A percentile compares a stretch with the other conserved stretches of the same genome.
phyloP scores from a whole-genome alignment of 35 echinoderm and acorn worm genomes.

The Eucidaris tribuloides region DNA sequence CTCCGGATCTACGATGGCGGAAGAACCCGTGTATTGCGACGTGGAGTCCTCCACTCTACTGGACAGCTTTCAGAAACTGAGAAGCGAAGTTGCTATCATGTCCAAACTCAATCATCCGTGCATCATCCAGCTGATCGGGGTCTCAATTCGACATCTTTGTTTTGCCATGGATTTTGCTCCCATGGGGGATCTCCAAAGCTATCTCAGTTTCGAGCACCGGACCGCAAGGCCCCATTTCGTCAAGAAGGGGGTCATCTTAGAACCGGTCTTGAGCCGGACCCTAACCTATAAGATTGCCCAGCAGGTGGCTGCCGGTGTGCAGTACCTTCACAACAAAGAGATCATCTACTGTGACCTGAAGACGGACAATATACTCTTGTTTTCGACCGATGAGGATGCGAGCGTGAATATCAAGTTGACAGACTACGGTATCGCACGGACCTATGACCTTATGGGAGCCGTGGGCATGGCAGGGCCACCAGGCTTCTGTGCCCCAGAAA shows the following conservation, averaged over 20 bases:
- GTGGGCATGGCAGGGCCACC: constrained; percentile 47
- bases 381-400: constrained; percentile 30
- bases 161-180: constrained; percentile 81
- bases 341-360: constrained; percentile 75
- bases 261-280: constrained; percentile 13
- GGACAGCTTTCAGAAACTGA: constrained; percentile 41
- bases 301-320: constrained; percentile 47
- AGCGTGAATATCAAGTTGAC: constrained; percentile 60
- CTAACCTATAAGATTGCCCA: constrained; percentile 66
- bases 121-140: constrained; percentile 50
- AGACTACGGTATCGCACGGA: constrained; percentile 70
- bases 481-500: constrained; percentile 78
- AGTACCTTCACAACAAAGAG: constrained; percentile 50
- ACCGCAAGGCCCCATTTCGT: background rate
- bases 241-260: background rate
- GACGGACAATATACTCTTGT: constrained; percentile 72
- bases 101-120: constrained; percentile 46
- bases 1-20: background rate
- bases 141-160: constrained; percentile 49
- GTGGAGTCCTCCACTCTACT: constrained; percentile 10
- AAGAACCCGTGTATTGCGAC: background rate
- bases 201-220: constrained; percentile 7
- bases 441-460: constrained; percentile 26
- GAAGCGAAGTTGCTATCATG: constrained; percentile 66
- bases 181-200: constrained; percentile 40